Conservation (phyloP, 2,888 invertebrate species). For the Synanthedon vespiformis region DNA sequence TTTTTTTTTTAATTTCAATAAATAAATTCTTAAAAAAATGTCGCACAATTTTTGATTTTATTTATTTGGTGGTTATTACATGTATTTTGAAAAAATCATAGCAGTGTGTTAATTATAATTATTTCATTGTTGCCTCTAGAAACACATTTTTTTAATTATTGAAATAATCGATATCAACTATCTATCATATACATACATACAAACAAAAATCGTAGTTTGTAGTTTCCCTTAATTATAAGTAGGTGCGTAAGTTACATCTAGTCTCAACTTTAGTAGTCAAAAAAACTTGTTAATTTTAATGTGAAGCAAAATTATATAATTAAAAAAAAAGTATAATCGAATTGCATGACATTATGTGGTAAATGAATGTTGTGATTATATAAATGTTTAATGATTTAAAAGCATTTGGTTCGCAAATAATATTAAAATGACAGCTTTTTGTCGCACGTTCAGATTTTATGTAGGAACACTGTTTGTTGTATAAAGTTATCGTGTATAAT, state of each 20-base stretch:
- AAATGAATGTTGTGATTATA: constrained; percentile 23
- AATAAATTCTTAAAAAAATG: too few relatives aligned
- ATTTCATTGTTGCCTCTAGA: not conserved
- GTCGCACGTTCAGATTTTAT: constrained; percentile 46
- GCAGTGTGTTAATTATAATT: too few relatives aligned
- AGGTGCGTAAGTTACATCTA: constrained; percentile 47
- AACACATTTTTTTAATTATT: not conserved
- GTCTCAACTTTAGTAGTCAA: constrained; percentile 59
- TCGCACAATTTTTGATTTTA: too few relatives aligned
- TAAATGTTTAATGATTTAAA: constrained; percentile 1
- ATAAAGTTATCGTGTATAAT: not conserved
- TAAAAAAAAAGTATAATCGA: constrained; percentile 14
- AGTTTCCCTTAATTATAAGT: not conserved
- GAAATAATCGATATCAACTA: not conserved
- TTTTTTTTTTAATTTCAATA: too few relatives aligned
- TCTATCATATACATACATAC: too few relatives aligned
- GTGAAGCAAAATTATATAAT: constrained; percentile 14
- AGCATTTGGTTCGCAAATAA: not conserved
- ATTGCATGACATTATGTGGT: constrained; percentile 21
- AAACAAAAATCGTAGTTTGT: constrained; percentile 3
- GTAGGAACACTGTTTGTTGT: constrained; percentile 33
- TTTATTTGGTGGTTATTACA: too few relatives aligned
- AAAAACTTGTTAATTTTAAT: constrained; percentile 23
- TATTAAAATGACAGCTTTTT: constrained; percentile 23
- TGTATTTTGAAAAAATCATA: too few relatives aligned